These are phyloP conservation scores for Mesoligia furuncula DNA, from an alignment of 2,888 invertebrate genomes.

Conservation along the genomic window DNA sequence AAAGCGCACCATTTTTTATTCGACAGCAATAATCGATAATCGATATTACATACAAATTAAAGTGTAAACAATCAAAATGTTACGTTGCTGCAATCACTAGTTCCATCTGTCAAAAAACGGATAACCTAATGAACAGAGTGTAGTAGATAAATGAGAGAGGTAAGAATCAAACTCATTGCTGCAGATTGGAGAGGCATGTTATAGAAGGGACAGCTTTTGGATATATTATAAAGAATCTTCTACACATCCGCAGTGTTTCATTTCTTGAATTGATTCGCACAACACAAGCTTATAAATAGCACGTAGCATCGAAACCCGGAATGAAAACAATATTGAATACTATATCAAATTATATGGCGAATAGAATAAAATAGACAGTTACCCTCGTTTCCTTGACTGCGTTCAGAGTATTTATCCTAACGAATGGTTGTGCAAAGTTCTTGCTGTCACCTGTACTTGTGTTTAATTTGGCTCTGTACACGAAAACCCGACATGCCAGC, in stretches of 20 bases:
- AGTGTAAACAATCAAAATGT: too few species aligned
- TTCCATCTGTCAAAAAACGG: too few species aligned
- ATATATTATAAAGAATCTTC: background rate
- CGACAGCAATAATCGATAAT: too few species aligned
- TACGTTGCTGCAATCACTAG: too few species aligned
- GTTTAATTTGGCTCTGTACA: conserved; percentile 92
- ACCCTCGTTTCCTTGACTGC: conserved; percentile 78
- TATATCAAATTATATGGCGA: background rate
- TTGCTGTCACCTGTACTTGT: conserved; percentile 81
- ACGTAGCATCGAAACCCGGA: background rate
- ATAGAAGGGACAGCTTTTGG: background rate
- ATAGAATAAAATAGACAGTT: background rate
- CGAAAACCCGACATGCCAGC: conserved; percentile 91
- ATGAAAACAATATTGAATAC: background rate
- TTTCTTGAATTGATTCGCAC: background rate
- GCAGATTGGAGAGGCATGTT: too few species aligned
- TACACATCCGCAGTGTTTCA: background rate
- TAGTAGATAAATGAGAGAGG: too few species aligned
- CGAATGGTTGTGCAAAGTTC: conserved; percentile 88
- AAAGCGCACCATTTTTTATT: too few species aligned
- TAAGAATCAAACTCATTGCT: background rate
- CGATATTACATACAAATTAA: too few species aligned
- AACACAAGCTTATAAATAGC: too few species aligned
- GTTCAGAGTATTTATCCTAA: conserved; percentile 77
- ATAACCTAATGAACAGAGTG: too few species aligned